Percentiles rank a stretch among this genome's conserved stretches.
These are phyloP conservation scores for Stomatorhinus ivindoensis DNA, from an alignment of 2,113 vertebrate species.

Conservation along the genomic window DNA sequence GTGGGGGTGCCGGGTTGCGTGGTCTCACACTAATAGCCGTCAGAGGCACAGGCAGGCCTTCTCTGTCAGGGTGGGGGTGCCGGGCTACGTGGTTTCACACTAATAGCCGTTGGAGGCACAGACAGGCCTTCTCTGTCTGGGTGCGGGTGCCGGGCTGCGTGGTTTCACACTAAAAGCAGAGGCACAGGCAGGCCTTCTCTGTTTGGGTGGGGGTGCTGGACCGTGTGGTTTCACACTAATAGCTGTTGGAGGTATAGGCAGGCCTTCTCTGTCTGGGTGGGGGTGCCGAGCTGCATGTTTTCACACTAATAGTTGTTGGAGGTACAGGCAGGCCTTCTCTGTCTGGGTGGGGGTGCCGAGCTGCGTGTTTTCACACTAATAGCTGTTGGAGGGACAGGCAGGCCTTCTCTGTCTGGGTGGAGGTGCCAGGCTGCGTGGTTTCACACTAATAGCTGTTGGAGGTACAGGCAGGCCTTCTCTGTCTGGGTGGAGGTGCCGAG, in stretches of 20 bases:
- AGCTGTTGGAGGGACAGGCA: background rate
- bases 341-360: background rate
- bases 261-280: background rate
- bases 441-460: background rate
- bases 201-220: background rate
- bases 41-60: background rate
- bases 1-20: no score
- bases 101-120: background rate
- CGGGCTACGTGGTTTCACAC: background rate
- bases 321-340: background rate
- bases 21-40: no score
- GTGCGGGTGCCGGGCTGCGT: background rate
- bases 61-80: background rate
- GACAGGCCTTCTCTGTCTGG: background rate
- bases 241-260: background rate
- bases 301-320: background rate
- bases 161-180: background rate
- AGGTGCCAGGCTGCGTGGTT: background rate
- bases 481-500: background rate
- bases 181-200: background rate
- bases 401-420: background rate
- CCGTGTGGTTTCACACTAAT: background rate
- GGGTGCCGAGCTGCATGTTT: no score
- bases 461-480: background rate
- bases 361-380: background rate